These are phyloP conservation scores for Amphibalanus amphitrite DNA, from an alignment of 1,140 invertebrate species.

Conservation along the genomic window DNA sequence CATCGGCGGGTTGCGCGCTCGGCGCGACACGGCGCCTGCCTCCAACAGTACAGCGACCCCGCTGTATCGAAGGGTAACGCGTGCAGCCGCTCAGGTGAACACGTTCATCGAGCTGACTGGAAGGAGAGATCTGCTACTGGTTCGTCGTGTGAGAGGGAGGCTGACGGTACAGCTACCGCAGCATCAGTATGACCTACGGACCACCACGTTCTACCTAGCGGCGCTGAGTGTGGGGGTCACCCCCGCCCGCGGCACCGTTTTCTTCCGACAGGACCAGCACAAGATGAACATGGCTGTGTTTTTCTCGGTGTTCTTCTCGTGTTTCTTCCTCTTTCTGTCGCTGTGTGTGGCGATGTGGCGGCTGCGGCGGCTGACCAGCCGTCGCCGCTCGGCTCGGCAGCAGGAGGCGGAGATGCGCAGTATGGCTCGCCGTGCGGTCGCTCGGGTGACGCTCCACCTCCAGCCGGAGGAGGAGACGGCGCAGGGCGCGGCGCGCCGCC, in stretches of 20 bases:
- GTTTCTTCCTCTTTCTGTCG: constrained; percentile 87
- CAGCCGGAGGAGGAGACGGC: constrained; percentile 22
- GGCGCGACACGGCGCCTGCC: too few relatives aligned
- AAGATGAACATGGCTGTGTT: constrained; percentile 97
- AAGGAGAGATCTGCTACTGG: constrained; percentile 57
- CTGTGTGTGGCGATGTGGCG: constrained; percentile 92
- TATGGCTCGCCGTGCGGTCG: constrained; percentile 91
- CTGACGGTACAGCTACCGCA: constrained; percentile 78
- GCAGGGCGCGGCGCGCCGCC: constrained; percentile 13
- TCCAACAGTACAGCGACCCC: not conserved
- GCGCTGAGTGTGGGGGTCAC: constrained; percentile 37
- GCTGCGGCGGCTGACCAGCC: constrained; percentile 61
- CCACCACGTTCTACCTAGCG: constrained; percentile 73
- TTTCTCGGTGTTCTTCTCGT: constrained; percentile 95
- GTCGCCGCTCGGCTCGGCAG: constrained; percentile 31
- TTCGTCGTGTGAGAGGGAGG: constrained; percentile 63
- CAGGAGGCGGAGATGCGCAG: constrained; percentile 77
- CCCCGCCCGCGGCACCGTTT: constrained; percentile 56
- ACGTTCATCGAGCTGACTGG: constrained; percentile 70
- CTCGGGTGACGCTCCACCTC: constrained; percentile 55
- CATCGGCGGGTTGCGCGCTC: too few relatives aligned
- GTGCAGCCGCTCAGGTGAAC: constrained; percentile 6
- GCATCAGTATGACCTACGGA: constrained; percentile 57
- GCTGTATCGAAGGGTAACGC: not conserved
- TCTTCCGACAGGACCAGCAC: constrained; percentile 90